Evolutionary conservation across 1,140 invertebrate genomes (phyloP), one percentile per base, ranked within the genome.

Genomic region (Zaprionus ornatus): DNA sequence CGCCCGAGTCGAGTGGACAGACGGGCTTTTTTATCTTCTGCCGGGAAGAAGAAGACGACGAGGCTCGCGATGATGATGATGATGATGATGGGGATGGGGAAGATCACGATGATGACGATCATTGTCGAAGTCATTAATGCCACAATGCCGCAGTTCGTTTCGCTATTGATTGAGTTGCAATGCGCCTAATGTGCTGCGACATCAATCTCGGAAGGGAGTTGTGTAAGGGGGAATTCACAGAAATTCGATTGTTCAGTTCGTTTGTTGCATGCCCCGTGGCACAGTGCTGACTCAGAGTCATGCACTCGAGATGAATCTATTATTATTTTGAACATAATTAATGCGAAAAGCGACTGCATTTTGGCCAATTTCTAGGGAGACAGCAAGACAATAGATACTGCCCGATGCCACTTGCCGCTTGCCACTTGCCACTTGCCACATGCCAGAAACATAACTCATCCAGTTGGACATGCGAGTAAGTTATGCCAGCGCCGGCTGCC

Each of bases 141-240:
- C 70, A 64, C 19, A 35, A 50, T 50, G 63, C 75, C 57, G 67
- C 69, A 65, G 19, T 68, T 77, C 72, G 84, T 72, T 68, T 62
- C 77, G 63, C 83, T 90, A 81, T 90, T 90, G 84, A 88, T 88
- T 88, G 84, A 88, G 84, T 88, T 88, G 84, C 84, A 90, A 63
- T 74, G 85, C 86, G 85, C 75, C 85, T 90, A 90, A 90, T 90
- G 85, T 90, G 85, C 85, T 85, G 85, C 81, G 85, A 90, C 85
- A 90, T 90, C 85, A 90, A 88, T 90, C 82, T 81, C 68, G 61
- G 50, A 61, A 15, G 19, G 19, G 29, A 19, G 15, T 37, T 21
- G 61, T 23, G 29, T 37, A 55, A 29, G 40, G 19, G 61, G 62
- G 35, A 74, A 90, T 88, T 90, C 85, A 88, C 68, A 88, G 85